Base-by-base conservation (phyloP, 2,888 invertebrate species). In the Pseudeuparius sepicola region DNA sequence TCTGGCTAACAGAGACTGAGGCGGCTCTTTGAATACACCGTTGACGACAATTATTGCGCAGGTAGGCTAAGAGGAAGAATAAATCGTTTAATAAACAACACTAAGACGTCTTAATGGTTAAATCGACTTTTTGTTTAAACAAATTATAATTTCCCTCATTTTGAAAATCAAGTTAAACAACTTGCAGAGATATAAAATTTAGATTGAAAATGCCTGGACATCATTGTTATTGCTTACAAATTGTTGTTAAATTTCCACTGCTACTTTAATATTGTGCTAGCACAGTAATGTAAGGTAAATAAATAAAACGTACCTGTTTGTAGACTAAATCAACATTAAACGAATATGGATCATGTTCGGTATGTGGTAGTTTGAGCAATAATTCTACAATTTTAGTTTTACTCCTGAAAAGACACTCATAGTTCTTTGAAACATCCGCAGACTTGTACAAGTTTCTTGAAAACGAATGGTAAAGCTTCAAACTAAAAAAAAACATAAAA, bases 291-390 rank as follows among this genome's bases (percentile, higher is more conserved):
- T n/a, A 7, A 20, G 16, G 10, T 10, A 5, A 12, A 30, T 23
- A 24, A 26, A 29, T 20, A 26, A 36, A 39, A 65, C 73, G 68
- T 57, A 80, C 81, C 16, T 65, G 64, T 45, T 70, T 68, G 41
- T 66, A 60, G 23, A 73, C 56, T n/a, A 79, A 68, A 51, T 84
- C 84, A 1, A 80, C 70, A 5, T 67, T 66, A 47, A 84, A 78
- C 0, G 78, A 73, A 27, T 61, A 64, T 0, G 71, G 71, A 52
- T 81, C 78, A 56, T 84, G 83, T 40, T 69, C 63, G 1, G 77
- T 66, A 3, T 57, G 54, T 1, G 83, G 83, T 56, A 77, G 53
- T 30, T 57, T 43, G 30, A 58, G 55, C 11, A 77, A 54, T 24
- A 63, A 52, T 9, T 67, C 61, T 1, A 68, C 60, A 31, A 77